A percentile compares a stretch with the other conserved stretches of the same genome.
Evolutionary conservation across 2,113 vertebrate species (phyloP).

Genomic region (Sebastes fasciatus): DNA sequence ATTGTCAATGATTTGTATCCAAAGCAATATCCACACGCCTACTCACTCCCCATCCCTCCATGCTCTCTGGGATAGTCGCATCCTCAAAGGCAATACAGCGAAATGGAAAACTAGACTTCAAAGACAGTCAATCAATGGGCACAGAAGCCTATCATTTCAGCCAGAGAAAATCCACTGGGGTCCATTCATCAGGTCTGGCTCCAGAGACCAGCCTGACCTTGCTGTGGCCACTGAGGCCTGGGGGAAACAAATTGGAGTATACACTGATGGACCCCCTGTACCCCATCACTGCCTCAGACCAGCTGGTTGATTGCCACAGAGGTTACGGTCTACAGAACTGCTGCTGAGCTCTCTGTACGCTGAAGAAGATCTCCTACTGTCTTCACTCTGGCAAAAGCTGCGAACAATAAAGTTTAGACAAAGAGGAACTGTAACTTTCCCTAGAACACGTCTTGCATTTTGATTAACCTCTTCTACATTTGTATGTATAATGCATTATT

Average conservation of each 20-base stretch:
- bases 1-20: constrained; percentile 33
- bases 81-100: constrained; percentile 47
- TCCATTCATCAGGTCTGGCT: constrained; percentile 45
- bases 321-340: constrained; percentile 24
- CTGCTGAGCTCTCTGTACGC: constrained; percentile 13
- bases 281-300: constrained; percentile 19
- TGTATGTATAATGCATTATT: constrained; percentile 17
- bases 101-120: constrained; percentile 60
- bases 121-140: constrained; percentile 57
- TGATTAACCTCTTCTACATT: constrained; percentile 21
- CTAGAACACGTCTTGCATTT: neutral
- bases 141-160: constrained; percentile 32
- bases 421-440: neutral
- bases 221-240: constrained; percentile 30
- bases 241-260: constrained; percentile 23
- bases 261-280: constrained; percentile 17
- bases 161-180: constrained; percentile 46
- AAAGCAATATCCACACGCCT: constrained; percentile 33
- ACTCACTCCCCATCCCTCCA: constrained; percentile 1
- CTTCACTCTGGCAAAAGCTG: constrained; percentile 10
- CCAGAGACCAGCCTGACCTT: constrained; percentile 39
- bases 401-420: too few species aligned
- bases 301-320: constrained; percentile 47
- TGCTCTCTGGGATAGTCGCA: constrained; percentile 19
- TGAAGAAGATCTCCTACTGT: neutral